Evolutionary conservation across 2,113 vertebrate genomes (phyloP).

Genomic region (Chunga burmeisteri): DNA sequence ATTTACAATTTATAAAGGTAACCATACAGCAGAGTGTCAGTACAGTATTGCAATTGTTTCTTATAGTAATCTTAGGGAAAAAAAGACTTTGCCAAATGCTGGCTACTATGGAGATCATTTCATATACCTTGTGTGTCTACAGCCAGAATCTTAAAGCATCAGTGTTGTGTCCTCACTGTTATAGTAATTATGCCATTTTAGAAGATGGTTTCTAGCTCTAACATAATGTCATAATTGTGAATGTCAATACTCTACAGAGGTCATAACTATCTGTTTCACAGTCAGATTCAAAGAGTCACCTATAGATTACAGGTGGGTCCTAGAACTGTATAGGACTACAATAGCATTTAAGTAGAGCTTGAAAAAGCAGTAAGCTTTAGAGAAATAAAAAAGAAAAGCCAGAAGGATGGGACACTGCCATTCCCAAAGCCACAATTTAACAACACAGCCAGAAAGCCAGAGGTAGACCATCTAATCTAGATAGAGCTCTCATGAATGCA

Average conservation of each 20-base stretch:
- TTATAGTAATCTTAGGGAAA: background rate
- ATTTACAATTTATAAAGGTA: background rate
- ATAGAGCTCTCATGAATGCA: background rate
- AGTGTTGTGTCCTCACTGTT: background rate
- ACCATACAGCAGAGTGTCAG: background rate
- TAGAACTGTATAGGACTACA: background rate
- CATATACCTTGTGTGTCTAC: background rate
- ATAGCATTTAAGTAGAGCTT: background rate
- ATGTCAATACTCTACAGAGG: background rate
- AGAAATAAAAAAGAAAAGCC: background rate
- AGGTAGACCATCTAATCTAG: background rate
- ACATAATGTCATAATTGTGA: background rate
- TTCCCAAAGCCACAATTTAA: background rate
- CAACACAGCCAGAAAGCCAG: background rate
- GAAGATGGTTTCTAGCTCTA: background rate
- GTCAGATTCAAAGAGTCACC: background rate
- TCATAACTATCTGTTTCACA: background rate
- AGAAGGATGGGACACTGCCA: background rate
- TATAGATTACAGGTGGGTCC: background rate
- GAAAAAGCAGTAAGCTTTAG: background rate
- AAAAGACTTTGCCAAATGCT: background rate
- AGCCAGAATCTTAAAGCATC: background rate
- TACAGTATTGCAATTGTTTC: background rate
- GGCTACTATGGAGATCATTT: background rate
- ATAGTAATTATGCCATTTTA: fast-evolving